These are phyloP conservation scores for Conistra vaccinii DNA, from an alignment of 2,888 invertebrate genomes.

Conservation along the genomic window DNA sequence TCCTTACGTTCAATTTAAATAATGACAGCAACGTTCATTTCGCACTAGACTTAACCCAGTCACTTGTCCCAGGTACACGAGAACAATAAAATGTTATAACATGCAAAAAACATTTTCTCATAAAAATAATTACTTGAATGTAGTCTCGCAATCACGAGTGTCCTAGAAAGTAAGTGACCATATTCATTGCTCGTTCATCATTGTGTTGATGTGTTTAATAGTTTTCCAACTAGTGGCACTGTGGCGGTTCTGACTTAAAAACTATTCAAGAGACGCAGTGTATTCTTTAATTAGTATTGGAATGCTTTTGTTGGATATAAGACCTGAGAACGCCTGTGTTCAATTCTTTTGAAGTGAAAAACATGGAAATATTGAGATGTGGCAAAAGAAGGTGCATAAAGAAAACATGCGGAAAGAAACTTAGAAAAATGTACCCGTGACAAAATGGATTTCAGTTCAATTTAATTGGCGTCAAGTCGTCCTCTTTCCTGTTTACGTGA, in stretches of 20 bases:
- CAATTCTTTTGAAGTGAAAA: conserved; percentile 9
- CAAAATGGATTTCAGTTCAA: neutral
- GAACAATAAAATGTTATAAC: conserved; percentile 62
- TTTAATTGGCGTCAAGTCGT: neutral
- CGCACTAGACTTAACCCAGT: conserved; percentile 34
- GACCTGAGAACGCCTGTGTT: conserved; percentile 17
- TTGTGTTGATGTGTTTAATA: conserved; percentile 60
- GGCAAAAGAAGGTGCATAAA: neutral
- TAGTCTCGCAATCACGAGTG: conserved; percentile 71
- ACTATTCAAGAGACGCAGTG: conserved; percentile 39
- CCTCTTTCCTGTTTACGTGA: neutral
- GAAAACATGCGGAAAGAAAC: neutral
- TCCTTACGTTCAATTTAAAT: conserved; percentile 57
- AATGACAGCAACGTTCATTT: conserved; percentile 48
- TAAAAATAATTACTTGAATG: conserved; percentile 70
- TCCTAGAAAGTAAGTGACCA: conserved; percentile 81
- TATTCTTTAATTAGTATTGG: conserved; percentile 40
- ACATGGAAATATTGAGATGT: neutral
- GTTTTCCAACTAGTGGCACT: conserved; percentile 53
- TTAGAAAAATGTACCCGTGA: neutral
- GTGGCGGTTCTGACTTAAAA: conserved; percentile 29
- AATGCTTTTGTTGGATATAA: conserved; percentile 45
- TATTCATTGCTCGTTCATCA: conserved; percentile 69
- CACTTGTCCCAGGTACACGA: conserved; percentile 31
- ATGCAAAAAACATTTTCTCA: conserved; percentile 73